Evolutionary conservation across 2,888 invertebrate species (phyloP).

Genomic region (Xanthorhoe spadicearia): DNA sequence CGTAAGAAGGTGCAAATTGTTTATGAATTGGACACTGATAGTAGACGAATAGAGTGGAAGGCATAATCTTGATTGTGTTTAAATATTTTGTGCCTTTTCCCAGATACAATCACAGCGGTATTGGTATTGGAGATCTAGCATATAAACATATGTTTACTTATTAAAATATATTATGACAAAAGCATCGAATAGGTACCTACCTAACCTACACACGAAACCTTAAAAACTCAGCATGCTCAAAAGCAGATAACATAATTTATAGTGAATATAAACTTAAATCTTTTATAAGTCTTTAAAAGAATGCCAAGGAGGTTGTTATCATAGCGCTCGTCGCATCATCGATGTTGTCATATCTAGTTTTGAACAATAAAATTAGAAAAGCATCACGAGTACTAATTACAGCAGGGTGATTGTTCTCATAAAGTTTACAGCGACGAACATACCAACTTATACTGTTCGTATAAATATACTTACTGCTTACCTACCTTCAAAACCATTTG

Average conservation of each 20-base stretch:
- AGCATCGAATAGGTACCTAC: too few species aligned
- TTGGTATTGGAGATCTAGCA: too few species aligned
- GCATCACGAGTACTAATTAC: conserved; percentile 44
- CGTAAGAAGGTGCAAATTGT: conserved; percentile 36
- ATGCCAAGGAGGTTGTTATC: neutral
- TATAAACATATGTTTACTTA: neutral
- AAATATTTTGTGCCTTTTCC: neutral
- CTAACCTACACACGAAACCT: too few species aligned
- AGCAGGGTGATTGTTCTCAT: conserved; percentile 56
- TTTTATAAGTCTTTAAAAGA: neutral
- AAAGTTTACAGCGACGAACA: conserved; percentile 49
- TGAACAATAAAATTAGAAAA: conserved; percentile 44
- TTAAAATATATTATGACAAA: neutral
- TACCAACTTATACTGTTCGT: neutral
- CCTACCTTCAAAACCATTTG: too few species aligned
- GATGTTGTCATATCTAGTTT: conserved; percentile 41
- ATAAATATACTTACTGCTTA: neutral
- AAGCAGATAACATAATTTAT: neutral
- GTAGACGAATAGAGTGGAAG: neutral
- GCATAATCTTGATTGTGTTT: neutral
- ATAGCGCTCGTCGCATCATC: conserved; percentile 22
- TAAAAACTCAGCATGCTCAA: too few species aligned
- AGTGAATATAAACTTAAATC: neutral
- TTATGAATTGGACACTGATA: neutral
- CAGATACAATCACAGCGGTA: neutral